phyloP scores from a whole-genome alignment of 2,888 invertebrate genomes.

The Lycophotia porphyrea region DNA sequence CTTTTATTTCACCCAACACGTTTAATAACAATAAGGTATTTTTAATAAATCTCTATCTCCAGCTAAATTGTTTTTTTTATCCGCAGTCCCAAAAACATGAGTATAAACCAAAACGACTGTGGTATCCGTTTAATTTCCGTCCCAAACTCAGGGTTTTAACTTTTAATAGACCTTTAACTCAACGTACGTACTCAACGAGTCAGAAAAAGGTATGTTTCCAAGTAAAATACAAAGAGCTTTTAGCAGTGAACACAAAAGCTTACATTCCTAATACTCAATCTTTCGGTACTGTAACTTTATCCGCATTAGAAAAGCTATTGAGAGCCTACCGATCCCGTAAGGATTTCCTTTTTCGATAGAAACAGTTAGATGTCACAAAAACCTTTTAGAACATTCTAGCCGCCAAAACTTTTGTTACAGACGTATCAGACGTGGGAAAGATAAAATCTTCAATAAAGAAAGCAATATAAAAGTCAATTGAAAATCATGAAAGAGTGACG shows the following conservation, averaged over 20 bases:
- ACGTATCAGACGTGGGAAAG: background rate
- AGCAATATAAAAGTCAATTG: background rate
- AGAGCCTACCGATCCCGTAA: conserved; percentile 6
- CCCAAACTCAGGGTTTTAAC: conserved; percentile 10
- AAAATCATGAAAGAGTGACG: background rate
- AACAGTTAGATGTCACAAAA: conserved; percentile 9
- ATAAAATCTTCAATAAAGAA: conserved; percentile 2
- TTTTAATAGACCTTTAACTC: conserved; percentile 2
- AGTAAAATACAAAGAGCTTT: background rate
- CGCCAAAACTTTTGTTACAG: background rate
- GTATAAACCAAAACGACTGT: conserved; percentile 7
- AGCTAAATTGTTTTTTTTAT: background rate
- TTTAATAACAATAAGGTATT: background rate
- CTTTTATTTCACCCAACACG: background rate
- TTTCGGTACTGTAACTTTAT: conserved; percentile 3
- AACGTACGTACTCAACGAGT: conserved; percentile 3
- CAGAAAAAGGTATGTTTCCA: conserved; percentile 10
- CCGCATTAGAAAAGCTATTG: conserved; percentile 19
- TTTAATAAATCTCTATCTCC: background rate
- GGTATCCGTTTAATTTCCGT: conserved; percentile 31
- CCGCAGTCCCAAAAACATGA: conserved; percentile 7
- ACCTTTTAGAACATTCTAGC: conserved; percentile 15
- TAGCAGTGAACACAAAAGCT: background rate
- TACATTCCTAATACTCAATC: background rate
- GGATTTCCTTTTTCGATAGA: background rate